These are phyloP conservation scores for Brachionus manjavacas DNA, from an alignment of 1,140 invertebrate species.

Conservation along the genomic window DNA sequence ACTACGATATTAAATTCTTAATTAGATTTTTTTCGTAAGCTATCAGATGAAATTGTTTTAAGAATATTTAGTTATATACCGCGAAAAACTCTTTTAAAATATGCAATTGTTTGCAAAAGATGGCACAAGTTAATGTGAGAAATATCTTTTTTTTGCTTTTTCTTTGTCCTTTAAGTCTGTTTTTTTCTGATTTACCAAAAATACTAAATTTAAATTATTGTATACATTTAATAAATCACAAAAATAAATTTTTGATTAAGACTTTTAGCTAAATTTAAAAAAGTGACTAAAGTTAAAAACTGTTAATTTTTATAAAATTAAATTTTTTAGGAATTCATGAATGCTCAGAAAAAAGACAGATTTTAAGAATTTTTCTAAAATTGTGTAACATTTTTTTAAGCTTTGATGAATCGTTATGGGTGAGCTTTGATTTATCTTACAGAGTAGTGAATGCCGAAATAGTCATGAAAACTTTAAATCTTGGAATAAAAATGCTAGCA, in stretches of 20 bases:
- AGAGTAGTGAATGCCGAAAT: constrained; percentile 65
- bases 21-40: constrained; percentile 52
- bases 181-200: neutral
- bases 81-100: constrained; percentile 68
- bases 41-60: constrained; percentile 78
- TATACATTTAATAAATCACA: constrained; percentile 20
- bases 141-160: no score
- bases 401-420: constrained; percentile 74
- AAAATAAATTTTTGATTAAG: neutral
- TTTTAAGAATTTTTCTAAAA: no score
- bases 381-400: no score
- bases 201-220: no score
- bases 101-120: constrained; percentile 66
- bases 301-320: no score
- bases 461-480: constrained; percentile 66
- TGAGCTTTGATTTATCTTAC: constrained; percentile 70
- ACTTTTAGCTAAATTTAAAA: no score
- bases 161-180: constrained; percentile 31
- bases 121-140: constrained; percentile 68
- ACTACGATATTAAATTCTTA: neutral
- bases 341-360: no score
- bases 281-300: no score
- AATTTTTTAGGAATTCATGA: no score
- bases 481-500: constrained; percentile 70
- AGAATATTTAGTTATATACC: constrained; percentile 74